Evolutionary conservation across 1,140 invertebrate species (phyloP).

Genomic region (Chymomyza costata): DNA sequence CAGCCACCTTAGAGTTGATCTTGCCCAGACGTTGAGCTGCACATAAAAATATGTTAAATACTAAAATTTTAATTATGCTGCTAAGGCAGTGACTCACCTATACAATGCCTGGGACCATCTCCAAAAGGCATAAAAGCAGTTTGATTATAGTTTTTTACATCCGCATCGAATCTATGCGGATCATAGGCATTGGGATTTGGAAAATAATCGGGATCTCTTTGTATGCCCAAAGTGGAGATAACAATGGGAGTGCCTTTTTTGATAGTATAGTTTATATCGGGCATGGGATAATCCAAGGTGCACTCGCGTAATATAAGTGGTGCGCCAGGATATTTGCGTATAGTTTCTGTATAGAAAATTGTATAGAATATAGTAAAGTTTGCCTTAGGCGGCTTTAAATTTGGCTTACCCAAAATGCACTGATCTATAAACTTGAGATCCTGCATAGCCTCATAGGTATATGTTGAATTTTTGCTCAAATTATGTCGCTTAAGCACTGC

Average conservation of each 20-base stretch:
- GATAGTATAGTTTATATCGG: slow-evolving; percentile 58
- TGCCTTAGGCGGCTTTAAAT: no score
- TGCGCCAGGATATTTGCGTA: slow-evolving; percentile 78
- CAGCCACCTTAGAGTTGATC: slow-evolving; percentile 29
- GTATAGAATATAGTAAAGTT: no score
- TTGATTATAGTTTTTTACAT: slow-evolving; percentile 49
- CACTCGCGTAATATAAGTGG: slow-evolving; percentile 75
- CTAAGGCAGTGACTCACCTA: slow-evolving; percentile 69
- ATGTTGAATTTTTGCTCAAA: slow-evolving; percentile 33
- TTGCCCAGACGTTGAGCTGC: slow-evolving; percentile 24
- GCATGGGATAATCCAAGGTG: slow-evolving; percentile 61
- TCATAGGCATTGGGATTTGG: slow-evolving; percentile 79
- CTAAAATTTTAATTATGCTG: not conserved
- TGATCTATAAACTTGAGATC: slow-evolving; percentile 77
- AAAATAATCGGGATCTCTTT: slow-evolving; percentile 77
- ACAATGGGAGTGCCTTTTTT: slow-evolving; percentile 71
- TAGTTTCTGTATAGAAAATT: slow-evolving; percentile 73
- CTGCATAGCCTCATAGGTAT: slow-evolving; percentile 76
- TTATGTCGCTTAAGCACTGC: slow-evolving; percentile 64
- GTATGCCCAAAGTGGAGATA: slow-evolving; percentile 66
- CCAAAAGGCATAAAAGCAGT: slow-evolving; percentile 80
- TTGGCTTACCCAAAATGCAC: slow-evolving; percentile 57
- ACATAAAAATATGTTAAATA: slow-evolving; percentile 1
- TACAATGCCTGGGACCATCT: slow-evolving; percentile 80
- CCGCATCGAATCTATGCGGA: slow-evolving; percentile 79